Conservation (phyloP, 1,140 invertebrate species). For the Drosophila bocqueti region DNA sequence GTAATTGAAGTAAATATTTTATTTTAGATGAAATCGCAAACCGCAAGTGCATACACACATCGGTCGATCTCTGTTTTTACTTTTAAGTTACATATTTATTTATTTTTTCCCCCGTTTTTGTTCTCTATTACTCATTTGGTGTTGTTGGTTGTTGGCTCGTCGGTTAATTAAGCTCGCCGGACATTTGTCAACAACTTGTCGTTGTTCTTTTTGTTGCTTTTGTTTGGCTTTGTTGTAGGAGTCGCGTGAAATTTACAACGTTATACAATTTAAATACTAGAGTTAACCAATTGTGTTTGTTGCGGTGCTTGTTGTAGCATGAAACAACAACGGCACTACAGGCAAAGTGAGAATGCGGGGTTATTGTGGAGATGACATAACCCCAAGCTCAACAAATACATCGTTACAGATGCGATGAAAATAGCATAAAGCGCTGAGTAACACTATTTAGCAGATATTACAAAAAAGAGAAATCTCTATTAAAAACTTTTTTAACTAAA, state of each 20-base stretch:
- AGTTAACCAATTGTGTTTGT: constrained; percentile 55
- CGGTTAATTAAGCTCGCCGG: constrained; percentile 48
- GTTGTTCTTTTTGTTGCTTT: constrained; percentile 32
- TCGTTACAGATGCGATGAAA: constrained; percentile 8
- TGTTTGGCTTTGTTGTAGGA: constrained; percentile 52
- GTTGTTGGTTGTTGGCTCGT: constrained; percentile 10
- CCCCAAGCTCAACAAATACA: constrained; percentile 6
- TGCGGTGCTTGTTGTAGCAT: constrained; percentile 54
- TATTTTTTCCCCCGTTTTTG: not conserved
- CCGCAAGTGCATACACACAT: not conserved
- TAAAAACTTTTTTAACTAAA: not conserved
- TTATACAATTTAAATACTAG: constrained; percentile 75
- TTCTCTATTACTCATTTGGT: constrained; percentile 35
- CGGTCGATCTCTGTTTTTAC: not conserved
- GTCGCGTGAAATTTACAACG: constrained; percentile 68
- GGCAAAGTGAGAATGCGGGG: constrained; percentile 21
- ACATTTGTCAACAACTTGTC: constrained; percentile 55
- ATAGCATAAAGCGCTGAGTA: not conserved
- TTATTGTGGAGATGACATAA: constrained; percentile 56
- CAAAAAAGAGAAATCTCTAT: not conserved
- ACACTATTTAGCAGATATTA: not conserved
- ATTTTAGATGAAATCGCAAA: not conserved
- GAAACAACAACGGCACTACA: constrained; percentile 31
- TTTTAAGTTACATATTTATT: constrained; percentile 1
- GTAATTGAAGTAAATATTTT: not conserved